These are phyloP conservation scores for Ptychoptera albimana DNA, from an alignment of 2,888 invertebrate species.

Conservation along the genomic window DNA sequence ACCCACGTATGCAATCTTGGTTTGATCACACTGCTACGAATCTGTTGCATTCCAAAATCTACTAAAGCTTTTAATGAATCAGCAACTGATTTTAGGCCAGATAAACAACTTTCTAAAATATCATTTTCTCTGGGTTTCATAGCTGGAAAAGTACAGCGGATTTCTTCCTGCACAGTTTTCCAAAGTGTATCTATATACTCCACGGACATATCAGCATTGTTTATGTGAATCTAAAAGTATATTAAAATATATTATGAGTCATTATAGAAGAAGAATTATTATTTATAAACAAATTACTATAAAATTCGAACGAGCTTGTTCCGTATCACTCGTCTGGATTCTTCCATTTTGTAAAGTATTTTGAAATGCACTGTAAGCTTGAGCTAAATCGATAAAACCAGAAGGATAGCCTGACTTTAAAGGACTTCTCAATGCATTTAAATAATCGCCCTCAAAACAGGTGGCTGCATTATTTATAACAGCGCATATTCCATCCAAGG, in stretches of 20 bases:
- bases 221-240: conserved; percentile 32
- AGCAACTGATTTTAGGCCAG: conserved; percentile 29
- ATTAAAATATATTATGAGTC: too few species aligned
- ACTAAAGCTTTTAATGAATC: conserved; percentile 42
- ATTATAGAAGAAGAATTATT: conserved; percentile 15
- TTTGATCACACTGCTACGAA: conserved; percentile 65
- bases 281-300: conserved; percentile 37
- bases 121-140: conserved; percentile 47
- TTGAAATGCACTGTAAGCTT: conserved; percentile 72
- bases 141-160: conserved; percentile 42
- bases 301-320: conserved; percentile 60
- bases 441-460: conserved; percentile 71
- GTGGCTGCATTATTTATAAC: conserved; percentile 87
- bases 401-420: conserved; percentile 62
- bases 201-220: conserved; percentile 81
- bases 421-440: conserved; percentile 51
- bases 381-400: conserved; percentile 58
- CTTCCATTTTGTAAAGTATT: conserved; percentile 65
- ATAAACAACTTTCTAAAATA: conserved; percentile 56
- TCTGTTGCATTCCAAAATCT: conserved; percentile 66
- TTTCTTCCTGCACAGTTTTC: conserved; percentile 54
- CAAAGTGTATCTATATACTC: conserved; percentile 82
- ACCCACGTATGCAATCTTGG: conserved; percentile 71
- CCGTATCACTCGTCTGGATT: conserved; percentile 60
- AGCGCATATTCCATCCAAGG: conserved; percentile 90